These are phyloP conservation scores for Peromyscus californicus DNA, from an alignment of 2,113 vertebrate species.

Conservation along the genomic window DNA sequence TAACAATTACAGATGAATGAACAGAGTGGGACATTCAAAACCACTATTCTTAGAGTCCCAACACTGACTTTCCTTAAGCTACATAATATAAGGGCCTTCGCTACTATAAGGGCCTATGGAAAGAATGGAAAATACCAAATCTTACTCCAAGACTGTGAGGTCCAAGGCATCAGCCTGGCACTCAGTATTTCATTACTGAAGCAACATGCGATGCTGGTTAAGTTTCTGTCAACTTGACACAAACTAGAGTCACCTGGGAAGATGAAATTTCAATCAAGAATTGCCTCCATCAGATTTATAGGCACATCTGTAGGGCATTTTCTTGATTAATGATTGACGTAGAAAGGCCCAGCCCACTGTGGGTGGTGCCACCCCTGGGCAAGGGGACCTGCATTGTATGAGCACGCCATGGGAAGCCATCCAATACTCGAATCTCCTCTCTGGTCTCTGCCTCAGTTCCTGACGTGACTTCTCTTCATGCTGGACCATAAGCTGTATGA, in stretches of 20 bases:
- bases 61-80: neutral
- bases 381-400: neutral
- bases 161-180: neutral
- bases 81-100: neutral
- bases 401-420: neutral
- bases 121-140: neutral
- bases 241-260: neutral
- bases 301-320: neutral
- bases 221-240: neutral
- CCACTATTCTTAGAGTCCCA: neutral
- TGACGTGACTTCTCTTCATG: neutral
- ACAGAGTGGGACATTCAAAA: neutral
- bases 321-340: neutral
- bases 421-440: neutral
- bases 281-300: neutral
- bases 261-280: too few relatives aligned
- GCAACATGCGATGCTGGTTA: neutral
- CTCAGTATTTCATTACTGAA: neutral
- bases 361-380: neutral
- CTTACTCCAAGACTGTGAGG: neutral
- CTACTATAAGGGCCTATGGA: neutral
- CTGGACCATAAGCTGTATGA: neutral
- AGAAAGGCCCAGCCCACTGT: neutral
- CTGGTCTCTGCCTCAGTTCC: neutral
- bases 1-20: neutral